Evolutionary conservation across 2,113 vertebrate genomes (phyloP).

Genomic region (Zosterops pallidus): DNA sequence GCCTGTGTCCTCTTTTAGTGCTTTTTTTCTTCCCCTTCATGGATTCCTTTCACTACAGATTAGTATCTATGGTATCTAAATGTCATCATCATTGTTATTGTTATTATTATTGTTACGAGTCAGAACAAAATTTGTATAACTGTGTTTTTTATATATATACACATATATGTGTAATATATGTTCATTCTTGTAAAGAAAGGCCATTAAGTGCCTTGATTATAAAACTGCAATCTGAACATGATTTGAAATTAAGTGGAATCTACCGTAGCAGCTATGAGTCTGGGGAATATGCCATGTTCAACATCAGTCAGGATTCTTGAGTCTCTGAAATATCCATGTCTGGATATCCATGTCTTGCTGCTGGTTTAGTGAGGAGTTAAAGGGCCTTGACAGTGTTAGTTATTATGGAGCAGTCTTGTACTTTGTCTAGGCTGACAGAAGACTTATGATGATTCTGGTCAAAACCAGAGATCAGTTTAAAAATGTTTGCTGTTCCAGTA

Average conservation of each 20-base stretch:
- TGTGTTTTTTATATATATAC: background rate
- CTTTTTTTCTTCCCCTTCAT: background rate
- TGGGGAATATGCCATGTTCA: background rate
- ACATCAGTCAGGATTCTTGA: background rate
- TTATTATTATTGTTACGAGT: background rate
- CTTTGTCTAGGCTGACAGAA: background rate
- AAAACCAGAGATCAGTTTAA: background rate
- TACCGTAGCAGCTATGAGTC: background rate
- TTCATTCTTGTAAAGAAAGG: background rate
- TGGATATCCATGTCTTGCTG: background rate
- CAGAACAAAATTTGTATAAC: background rate
- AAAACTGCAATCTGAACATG: background rate
- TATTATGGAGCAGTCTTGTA: background rate
- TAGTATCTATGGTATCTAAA: background rate
- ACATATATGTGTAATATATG: background rate
- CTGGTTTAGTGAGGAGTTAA: background rate
- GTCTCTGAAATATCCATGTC: background rate
- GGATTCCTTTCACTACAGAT: background rate
- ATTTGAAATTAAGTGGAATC: background rate
- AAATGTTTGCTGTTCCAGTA: background rate
- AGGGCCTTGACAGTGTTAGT: background rate
- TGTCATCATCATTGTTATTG: no score
- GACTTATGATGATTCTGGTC: background rate
- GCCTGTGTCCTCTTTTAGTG: background rate
- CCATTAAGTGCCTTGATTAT: background rate